Evolutionary conservation across 64 coral and sea anemone genomes (phyloP).

Genomic region (Dendrophyllia cribrosa): DNA sequence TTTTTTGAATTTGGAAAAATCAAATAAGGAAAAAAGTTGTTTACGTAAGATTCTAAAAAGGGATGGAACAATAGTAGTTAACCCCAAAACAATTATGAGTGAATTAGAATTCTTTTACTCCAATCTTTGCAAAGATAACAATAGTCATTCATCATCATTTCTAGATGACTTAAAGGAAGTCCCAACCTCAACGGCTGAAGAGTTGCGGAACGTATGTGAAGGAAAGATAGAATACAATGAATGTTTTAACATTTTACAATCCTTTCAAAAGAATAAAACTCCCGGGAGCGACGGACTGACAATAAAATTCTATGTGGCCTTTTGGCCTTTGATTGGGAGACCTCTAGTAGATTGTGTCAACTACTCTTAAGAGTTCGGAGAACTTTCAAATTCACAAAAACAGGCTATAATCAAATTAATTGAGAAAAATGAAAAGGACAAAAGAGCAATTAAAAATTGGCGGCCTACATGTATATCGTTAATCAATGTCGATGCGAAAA

Average conservation of each 20-base stretch:
- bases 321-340: conserved; percentile 7
- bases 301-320: conserved; percentile 44
- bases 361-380: not conserved
- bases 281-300: conserved; percentile 20
- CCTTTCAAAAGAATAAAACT: conserved; percentile 1
- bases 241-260: conserved; percentile 17
- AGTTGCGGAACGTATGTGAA: not conserved
- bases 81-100: too few relatives aligned
- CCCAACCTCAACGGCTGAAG: not conserved
- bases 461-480: conserved; percentile 39
- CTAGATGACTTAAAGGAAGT: not conserved
- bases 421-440: conserved; percentile 18
- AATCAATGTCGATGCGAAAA: conserved; percentile 43
- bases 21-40: conserved; percentile 12
- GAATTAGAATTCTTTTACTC: too few relatives aligned
- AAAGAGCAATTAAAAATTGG: not conserved
- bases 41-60: conserved; percentile 16
- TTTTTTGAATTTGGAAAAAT: conserved; percentile 52
- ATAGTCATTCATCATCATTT: conserved; percentile 11
- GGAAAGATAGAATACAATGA: not conserved
- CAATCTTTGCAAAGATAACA: too few relatives aligned
- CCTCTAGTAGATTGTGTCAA: not conserved
- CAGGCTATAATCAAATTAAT: conserved; percentile 20
- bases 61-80: not conserved
- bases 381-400: conserved; percentile 1